Conservation (phyloP, 2,888 invertebrate genomes). For the Rhimphoctona megacephalus region DNA sequence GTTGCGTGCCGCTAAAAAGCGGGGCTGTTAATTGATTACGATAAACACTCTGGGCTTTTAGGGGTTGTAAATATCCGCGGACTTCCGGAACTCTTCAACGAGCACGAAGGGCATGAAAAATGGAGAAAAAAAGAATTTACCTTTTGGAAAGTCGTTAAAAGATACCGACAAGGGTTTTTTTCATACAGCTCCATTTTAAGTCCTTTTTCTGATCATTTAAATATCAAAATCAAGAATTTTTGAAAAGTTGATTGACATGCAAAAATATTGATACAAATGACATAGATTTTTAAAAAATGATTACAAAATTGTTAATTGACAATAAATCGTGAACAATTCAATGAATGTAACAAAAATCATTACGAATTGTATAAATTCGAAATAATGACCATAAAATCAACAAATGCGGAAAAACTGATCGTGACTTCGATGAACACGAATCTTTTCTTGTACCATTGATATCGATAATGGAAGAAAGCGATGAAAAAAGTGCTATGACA, state of each 20-base stretch:
- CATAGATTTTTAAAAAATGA: too few species aligned
- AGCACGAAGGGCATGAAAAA: neutral
- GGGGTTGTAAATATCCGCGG: slow-evolving; percentile 67
- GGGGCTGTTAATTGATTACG: slow-evolving; percentile 83
- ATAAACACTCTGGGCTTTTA: slow-evolving; percentile 78
- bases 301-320: neutral
- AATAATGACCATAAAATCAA: neutral
- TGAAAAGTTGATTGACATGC: neutral
- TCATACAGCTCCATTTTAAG: neutral
- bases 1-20: slow-evolving; percentile 82
- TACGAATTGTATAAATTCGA: neutral
- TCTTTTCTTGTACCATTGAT: neutral
- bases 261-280: too few species aligned
- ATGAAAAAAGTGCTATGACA: neutral
- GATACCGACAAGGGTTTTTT: slow-evolving; percentile 6
- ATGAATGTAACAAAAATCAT: neutral
- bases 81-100: slow-evolving; percentile 42
- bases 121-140: neutral
- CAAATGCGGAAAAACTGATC: neutral
- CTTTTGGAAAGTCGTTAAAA: slow-evolving; percentile 22
- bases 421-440: neutral
- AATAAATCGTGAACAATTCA: neutral
- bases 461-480: neutral
- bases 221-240: neutral
- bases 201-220: neutral